Percentiles rank a stretch among this genome's conserved stretches.
phyloP scores from a whole-genome alignment of 2,888 invertebrate species.

The Protophormia terraenovae region DNA sequence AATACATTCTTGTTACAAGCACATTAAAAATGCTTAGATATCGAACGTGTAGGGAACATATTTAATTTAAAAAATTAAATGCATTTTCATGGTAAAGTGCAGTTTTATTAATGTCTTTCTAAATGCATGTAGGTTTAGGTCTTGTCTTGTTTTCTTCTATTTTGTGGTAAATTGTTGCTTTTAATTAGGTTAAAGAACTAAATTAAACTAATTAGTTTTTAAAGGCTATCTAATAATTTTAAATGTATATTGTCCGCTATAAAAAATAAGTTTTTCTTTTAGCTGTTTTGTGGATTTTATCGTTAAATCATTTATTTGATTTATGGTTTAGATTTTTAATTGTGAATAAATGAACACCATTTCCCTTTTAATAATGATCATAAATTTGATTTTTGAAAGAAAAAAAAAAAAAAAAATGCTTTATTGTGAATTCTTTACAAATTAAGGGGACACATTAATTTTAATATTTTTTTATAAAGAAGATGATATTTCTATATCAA shows the following conservation, averaged over 20 bases:
- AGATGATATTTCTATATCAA: too few relatives aligned
- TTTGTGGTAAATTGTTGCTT: background rate
- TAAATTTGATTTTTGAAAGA: too few relatives aligned
- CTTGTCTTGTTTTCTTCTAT: background rate
- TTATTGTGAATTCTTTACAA: too few relatives aligned
- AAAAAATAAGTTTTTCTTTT: background rate
- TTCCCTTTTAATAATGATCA: background rate
- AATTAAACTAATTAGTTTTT: background rate
- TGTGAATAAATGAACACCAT: background rate
- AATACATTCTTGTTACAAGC: background rate
- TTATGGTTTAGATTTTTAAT: background rate
- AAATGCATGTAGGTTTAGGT: background rate
- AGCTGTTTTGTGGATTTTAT: background rate
- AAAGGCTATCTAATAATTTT: background rate
- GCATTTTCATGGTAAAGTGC: slow-evolving; percentile 1
- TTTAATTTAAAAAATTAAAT: slow-evolving; percentile 21
- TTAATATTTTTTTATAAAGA: too few relatives aligned
- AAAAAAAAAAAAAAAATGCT: too few relatives aligned
- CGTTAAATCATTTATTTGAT: background rate
- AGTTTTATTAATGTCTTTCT: background rate
- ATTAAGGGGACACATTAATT: too few relatives aligned
- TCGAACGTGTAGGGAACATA: background rate
- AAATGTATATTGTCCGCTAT: background rate
- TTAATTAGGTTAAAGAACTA: background rate
- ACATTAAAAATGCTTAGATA: slow-evolving; percentile 17